Evolutionary conservation across 2,888 invertebrate genomes (phyloP), one percentile per base, ranked within the genome.

Genomic region (Drosophila setosimentum): DNA sequence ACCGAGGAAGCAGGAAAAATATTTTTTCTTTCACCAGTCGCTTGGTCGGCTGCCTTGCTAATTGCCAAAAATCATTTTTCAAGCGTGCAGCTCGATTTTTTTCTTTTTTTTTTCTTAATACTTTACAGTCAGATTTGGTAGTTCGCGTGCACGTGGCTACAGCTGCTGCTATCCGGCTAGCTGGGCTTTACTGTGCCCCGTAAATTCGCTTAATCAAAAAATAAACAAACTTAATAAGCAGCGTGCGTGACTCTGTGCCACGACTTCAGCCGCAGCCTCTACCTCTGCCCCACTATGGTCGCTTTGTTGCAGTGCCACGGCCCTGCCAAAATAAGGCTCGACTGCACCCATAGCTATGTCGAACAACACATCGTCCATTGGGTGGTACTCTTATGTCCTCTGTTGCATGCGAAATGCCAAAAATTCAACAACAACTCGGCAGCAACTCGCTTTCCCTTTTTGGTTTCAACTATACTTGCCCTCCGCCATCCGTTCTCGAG

Each of bases 1-100:
- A 71, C 57, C 54, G 16, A 69, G 67, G 40, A 70, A 70, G 65
- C 65, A 51, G 59, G 21, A 63, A 67, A 68, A 74, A 73, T 66
- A 67, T 69, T 62, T 62, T 55, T 67, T 35, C 69, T 54, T 60
- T 42, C 21, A 60, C 67, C 63, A 60, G 51, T 61, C 61, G 59
- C 50, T 61, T 42, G 72, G 84, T 49, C 81, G 83, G 69, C 80
- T 76, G 81, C 75, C 67, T 24, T 73, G 89, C 85, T 85, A 85
- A 85, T 85, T 85, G 85, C 89, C 89, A 85, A 85, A 85, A 85
- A 85, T 89, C 85, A 85, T 85, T 87, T 85, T 87, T 85, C 80
- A 87, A 89, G 83, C 87, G 81, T 74, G 76, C 66, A 61, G 57
- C 62, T 65, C 68, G 64, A 40, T 11, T 37, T 55, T 33, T 30